phyloP scores from a whole-genome alignment of 30 jellyfish, hydroid and myxozoan species.

The Mastigias papua region DNA sequence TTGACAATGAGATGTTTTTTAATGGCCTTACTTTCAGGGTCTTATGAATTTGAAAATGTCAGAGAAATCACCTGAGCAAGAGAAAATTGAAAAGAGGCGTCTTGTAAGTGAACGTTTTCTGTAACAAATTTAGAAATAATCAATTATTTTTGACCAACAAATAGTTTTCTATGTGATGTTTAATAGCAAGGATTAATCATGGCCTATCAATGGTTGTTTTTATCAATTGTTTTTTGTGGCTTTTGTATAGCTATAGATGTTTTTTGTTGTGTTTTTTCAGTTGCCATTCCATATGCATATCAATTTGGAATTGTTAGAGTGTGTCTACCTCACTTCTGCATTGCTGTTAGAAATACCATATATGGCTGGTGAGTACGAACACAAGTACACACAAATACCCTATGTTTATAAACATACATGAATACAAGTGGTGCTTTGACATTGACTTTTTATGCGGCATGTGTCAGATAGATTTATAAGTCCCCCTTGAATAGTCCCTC shows the following conservation, averaged over 20 bases:
- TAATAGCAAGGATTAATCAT: too few species aligned
- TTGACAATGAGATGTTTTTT: too few species aligned
- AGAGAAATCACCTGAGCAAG: conserved; percentile 99
- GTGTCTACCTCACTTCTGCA: conserved; percentile 96
- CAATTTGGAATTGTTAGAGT: conserved; percentile 96
- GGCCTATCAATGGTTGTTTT: background rate
- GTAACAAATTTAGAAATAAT: background rate
- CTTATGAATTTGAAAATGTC: conserved; percentile 87
- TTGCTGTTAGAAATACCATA: conserved; percentile 94
- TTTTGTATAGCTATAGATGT: background rate
- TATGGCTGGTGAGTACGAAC: conserved; percentile 90
- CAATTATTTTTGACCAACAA: too few species aligned
- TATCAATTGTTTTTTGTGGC: background rate
- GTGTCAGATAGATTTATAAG: too few species aligned
- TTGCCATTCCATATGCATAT: conserved; percentile 99
- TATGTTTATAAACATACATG: too few species aligned
- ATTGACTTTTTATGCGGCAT: too few species aligned
- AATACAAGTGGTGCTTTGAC: too few species aligned
- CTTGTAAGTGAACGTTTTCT: conserved; percentile 67
- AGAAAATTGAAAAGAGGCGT: conserved; percentile 94
- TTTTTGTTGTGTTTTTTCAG: conserved; percentile 41
- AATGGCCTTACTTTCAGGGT: conserved; percentile 85
- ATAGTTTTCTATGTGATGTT: too few species aligned
- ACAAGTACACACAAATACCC: background rate
- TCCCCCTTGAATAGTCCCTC: too few species aligned